Percentiles rank a stretch among this genome's conserved stretches.
phyloP scores from a whole-genome alignment of 1,140 invertebrate genomes.

The Bilobella aurantiaca region DNA sequence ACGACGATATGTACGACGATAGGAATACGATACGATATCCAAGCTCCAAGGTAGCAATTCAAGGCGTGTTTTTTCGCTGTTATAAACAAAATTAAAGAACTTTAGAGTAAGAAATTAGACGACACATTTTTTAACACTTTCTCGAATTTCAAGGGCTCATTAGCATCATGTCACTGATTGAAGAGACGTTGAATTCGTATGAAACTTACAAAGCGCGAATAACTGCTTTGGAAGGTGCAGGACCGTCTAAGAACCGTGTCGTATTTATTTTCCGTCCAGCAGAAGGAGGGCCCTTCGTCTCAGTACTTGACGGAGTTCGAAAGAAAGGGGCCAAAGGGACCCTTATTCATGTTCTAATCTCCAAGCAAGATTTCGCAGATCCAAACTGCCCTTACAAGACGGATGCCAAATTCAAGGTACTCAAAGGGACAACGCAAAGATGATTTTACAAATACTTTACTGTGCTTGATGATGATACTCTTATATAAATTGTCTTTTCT shows the following conservation, averaged over 20 bases:
- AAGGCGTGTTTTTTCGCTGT: too few relatives aligned
- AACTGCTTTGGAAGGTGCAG: not conserved
- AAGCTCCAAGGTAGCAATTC: too few relatives aligned
- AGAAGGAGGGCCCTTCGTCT: not conserved
- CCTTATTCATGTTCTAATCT: not conserved
- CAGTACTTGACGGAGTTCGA: not conserved
- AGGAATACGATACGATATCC: too few relatives aligned
- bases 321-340: not conserved
- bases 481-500: too few relatives aligned
- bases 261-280: not conserved
- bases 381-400: not conserved
- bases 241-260: not conserved
- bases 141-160: not conserved
- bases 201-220: not conserved
- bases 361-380: not conserved
- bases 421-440: not conserved
- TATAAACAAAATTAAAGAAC: too few relatives aligned
- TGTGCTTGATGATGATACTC: too few relatives aligned
- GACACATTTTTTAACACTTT: too few relatives aligned
- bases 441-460: not conserved
- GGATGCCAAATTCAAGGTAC: slow-evolving; percentile 4
- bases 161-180: not conserved
- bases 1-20: too few relatives aligned
- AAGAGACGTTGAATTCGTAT: not conserved
- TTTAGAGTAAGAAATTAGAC: too few relatives aligned